Base-by-base conservation (phyloP, 2,888 invertebrate species). In the Gymnoscelis rufifasciata region DNA sequence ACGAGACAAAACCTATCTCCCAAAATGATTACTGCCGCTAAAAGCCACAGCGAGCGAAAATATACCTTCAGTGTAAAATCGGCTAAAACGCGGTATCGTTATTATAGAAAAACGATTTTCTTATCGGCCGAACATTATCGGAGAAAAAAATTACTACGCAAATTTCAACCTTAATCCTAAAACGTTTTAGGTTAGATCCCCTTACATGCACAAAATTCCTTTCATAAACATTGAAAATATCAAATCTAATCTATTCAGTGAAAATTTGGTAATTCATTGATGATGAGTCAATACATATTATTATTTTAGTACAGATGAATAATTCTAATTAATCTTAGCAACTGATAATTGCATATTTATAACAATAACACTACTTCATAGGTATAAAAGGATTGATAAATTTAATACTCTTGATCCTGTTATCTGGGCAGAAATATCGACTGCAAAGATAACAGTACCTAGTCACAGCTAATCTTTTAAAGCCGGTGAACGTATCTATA, bases 81-180 rank as follows among this genome's bases (percentile, higher is more conserved):
- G 29, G 29, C 40, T 36, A 29, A 40, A 33, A 7, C 35, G 23
- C 23, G 30, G 30, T 42, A 39, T 48, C 38, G 19, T 40, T 43
- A 43, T 43, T 48, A 43, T 43, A 43, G 48, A 48, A 44, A 48
- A 48, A 43, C 43, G 31, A 40, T 48, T 48, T 11, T 37, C 48
- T 44, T 44, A 48, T 48, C 48, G 27, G 27, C 26, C 28, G 36
- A 37, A 23, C 37, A 31, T 43, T 48, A 43, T 40, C 19, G 31
- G 13, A 19, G 27, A 28, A 26, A 15, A 23, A 12, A 13, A 37
- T 30, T 13, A 36, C 24, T 33, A 36, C 13, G 12, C 14, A 14
- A 48, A 48, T 31, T 23, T 37, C 6, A 37, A 40, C 40, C 40
- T 31, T 48, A 44, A 31, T 27, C 7, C 2, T 5, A 5, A 8